phyloP scores from a whole-genome alignment of 1,140 invertebrate species.

The Ceratina japonica region DNA sequence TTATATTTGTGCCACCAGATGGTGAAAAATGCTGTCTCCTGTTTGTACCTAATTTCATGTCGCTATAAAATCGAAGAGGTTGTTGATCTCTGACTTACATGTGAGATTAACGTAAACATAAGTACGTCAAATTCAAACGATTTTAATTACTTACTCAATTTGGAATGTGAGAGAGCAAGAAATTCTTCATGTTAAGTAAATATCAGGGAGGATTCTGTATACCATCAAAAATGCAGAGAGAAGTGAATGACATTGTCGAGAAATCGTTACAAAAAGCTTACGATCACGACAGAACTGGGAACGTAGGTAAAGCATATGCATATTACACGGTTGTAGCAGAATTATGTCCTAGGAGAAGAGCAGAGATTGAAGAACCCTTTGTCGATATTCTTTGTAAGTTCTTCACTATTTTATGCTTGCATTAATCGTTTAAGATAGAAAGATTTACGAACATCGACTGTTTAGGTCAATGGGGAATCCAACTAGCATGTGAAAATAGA shows the following conservation, averaged over 20 bases:
- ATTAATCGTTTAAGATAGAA: background rate
- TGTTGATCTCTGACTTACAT: too few relatives aligned
- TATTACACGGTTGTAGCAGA: slow-evolving; percentile 73
- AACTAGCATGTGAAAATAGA: slow-evolving; percentile 61
- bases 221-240: slow-evolving; percentile 59
- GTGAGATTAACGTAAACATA: background rate
- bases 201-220: background rate
- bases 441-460: slow-evolving; percentile 34
- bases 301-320: slow-evolving; percentile 74
- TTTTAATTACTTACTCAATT: background rate
- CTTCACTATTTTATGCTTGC: background rate
- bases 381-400: slow-evolving; percentile 69
- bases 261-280: slow-evolving; percentile 68
- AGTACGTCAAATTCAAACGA: background rate
- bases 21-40: too few relatives aligned
- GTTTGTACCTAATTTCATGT: too few relatives aligned
- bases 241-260: slow-evolving; percentile 63
- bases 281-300: slow-evolving; percentile 63
- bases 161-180: background rate
- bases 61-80: too few relatives aligned
- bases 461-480: slow-evolving; percentile 72
- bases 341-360: slow-evolving; percentile 67
- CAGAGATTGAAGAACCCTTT: slow-evolving; percentile 70
- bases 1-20: too few relatives aligned
- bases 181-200: slow-evolving; percentile 17